These are phyloP conservation scores for Chromobotia macracanthus DNA, from an alignment of 2,797 vertebrate genomes.

Conservation along the genomic window DNA sequence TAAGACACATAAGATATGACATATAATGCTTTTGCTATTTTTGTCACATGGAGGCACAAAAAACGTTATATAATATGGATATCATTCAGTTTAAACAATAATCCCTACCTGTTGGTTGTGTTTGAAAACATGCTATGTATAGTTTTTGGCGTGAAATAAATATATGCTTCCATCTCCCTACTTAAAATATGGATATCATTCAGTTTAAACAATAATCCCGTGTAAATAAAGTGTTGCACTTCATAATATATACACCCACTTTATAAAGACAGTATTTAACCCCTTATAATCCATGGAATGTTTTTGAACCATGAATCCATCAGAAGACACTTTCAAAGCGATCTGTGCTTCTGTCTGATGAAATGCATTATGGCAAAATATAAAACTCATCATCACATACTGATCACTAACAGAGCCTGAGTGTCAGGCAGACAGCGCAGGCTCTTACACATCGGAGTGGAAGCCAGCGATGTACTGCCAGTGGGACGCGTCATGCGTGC, in stretches of 20 bases:
- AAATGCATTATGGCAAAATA: neutral
- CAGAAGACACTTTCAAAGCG: neutral
- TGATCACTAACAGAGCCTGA: constrained; percentile 70
- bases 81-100: too few relatives aligned
- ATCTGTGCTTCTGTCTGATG: constrained; percentile 20
- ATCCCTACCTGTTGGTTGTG: neutral
- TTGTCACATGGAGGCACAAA: too few relatives aligned
- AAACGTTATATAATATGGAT: too few relatives aligned
- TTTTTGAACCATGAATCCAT: neutral
- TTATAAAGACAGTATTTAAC: constrained; percentile 20
- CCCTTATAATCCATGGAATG: neutral
- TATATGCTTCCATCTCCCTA: constrained; percentile 18
- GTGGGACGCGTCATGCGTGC: constrained; percentile 71
- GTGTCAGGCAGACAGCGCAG: constrained; percentile 71
- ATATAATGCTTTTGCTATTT: too few relatives aligned
- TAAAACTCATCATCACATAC: constrained; percentile 63
- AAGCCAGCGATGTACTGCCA: constrained; percentile 69
- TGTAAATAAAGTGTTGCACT: constrained; percentile 76
- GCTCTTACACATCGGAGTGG: constrained; percentile 74
- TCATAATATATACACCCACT: too few relatives aligned
- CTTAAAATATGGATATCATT: constrained; percentile 66
- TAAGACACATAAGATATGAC: too few relatives aligned
- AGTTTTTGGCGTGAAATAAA: neutral
- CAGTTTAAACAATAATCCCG: constrained; percentile 75
- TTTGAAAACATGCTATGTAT: neutral